These are phyloP conservation scores for Maniola jurtina DNA, from an alignment of 1,140 invertebrate genomes.

Conservation along the genomic window DNA sequence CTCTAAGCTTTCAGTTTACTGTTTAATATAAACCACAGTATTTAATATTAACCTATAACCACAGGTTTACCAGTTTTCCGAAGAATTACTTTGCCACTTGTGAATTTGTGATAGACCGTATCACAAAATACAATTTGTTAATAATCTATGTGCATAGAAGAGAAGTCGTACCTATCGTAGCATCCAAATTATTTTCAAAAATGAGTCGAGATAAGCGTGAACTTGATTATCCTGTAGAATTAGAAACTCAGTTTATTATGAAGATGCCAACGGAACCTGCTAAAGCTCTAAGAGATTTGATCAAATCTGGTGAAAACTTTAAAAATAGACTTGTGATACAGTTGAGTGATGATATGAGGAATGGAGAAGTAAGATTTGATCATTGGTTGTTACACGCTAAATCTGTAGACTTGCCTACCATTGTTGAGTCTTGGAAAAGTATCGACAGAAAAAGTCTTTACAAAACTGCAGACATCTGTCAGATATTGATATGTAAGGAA, in stretches of 20 bases:
- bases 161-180: too few species aligned
- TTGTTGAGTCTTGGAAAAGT: constrained; percentile 96
- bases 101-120: too few species aligned
- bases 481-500: constrained; percentile 94
- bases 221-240: constrained; percentile 81
- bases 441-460: constrained; percentile 98
- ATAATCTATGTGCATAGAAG: too few species aligned
- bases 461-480: constrained; percentile 97
- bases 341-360: constrained; percentile 93
- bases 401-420: constrained; percentile 95
- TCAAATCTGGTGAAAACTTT: constrained; percentile 87
- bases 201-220: constrained; percentile 67
- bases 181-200: too few species aligned
- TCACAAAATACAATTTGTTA: too few species aligned
- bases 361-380: constrained; percentile 94
- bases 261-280: constrained; percentile 91
- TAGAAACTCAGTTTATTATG: constrained; percentile 95
- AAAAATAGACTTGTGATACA: constrained; percentile 94
- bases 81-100: too few species aligned
- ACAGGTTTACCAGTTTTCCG: too few species aligned
- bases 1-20: too few species aligned
- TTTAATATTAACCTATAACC: too few species aligned
- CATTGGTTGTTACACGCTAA: constrained; percentile 92
- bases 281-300: constrained; percentile 85
- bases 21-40: too few species aligned